These are phyloP conservation scores for Athetis lepigone DNA, from an alignment of 2,888 invertebrate species.

Conservation along the genomic window DNA sequence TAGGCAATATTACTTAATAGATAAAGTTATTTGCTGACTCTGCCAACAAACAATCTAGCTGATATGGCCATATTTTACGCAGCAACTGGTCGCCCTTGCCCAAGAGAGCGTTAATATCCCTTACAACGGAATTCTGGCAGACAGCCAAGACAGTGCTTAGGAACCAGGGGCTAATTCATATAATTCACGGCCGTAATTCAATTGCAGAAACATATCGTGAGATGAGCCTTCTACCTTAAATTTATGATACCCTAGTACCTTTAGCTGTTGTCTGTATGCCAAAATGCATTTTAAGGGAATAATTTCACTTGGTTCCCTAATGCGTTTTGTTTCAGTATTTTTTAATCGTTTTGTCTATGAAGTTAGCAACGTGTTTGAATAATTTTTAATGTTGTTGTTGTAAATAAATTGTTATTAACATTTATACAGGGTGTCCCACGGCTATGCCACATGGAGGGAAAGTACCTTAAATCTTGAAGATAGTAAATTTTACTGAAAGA, in stretches of 20 bases:
- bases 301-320: neutral
- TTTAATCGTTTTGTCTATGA: no score
- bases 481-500: no score
- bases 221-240: neutral
- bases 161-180: conserved; percentile 33
- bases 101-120: conserved; percentile 22
- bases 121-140: conserved; percentile 28
- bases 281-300: conserved; percentile 1
- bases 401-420: no score
- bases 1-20: no score
- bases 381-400: no score
- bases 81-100: conserved; percentile 24
- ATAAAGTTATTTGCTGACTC: neutral
- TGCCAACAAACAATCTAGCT: neutral
- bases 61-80: conserved; percentile 12
- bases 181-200: conserved; percentile 25
- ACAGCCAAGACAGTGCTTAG: conserved; percentile 28
- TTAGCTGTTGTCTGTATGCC: neutral
- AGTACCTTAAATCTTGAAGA: no score
- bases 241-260: neutral
- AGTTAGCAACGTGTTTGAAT: neutral
- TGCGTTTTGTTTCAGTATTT: no score
- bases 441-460: no score
- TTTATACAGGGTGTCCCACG: no score
- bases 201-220: conserved; percentile 22